These are phyloP conservation scores for Manis javanica DNA, from an alignment of 2,797 vertebrate genomes.

Conservation along the genomic window DNA sequence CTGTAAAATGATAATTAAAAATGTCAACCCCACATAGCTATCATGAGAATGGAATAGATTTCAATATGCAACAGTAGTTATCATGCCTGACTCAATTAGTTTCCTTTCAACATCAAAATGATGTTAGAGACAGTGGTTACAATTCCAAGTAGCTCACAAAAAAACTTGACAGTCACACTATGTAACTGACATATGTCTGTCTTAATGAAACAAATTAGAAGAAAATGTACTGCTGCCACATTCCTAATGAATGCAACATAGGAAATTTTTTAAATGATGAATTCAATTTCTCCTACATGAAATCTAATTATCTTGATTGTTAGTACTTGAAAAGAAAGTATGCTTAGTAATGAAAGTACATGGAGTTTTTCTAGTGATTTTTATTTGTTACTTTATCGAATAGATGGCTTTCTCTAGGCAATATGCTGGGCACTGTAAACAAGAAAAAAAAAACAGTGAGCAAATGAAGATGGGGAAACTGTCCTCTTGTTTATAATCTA, in stretches of 20 bases:
- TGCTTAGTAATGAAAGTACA: background rate
- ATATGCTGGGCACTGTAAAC: background rate
- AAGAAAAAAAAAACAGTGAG: background rate
- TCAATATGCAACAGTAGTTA: slow-evolving; percentile 36
- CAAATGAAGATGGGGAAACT: background rate
- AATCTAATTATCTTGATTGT: background rate
- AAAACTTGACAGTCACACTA: background rate
- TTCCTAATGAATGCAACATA: background rate
- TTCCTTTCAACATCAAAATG: slow-evolving; percentile 5
- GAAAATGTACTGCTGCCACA: background rate
- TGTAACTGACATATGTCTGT: background rate
- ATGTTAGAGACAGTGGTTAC: background rate
- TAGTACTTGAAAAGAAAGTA: background rate
- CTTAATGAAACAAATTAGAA: background rate
- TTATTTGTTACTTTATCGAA: slow-evolving; percentile 17
- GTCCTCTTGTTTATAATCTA: background rate
- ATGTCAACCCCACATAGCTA: background rate
- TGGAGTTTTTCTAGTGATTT: background rate
- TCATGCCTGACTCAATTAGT: background rate
- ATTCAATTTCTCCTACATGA: background rate
- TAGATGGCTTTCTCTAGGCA: background rate
- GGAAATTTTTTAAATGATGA: background rate
- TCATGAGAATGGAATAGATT: background rate
- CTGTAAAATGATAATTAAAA: slow-evolving; percentile 15
- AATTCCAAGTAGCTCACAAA: background rate